phyloP scores from a whole-genome alignment of 2,888 invertebrate species.

The Tipula vernalis region DNA sequence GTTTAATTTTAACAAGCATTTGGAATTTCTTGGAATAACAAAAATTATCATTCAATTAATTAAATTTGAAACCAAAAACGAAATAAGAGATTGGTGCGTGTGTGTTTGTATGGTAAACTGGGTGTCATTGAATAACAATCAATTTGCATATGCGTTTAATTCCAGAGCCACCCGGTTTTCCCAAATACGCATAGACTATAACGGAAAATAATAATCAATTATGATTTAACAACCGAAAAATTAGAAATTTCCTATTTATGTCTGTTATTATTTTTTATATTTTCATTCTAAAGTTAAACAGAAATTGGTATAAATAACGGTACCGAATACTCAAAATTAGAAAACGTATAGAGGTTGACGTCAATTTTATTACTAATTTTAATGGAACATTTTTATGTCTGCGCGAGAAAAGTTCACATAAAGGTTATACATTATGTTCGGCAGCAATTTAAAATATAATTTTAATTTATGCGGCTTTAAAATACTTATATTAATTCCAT shows the following conservation, averaged over 20 bases:
- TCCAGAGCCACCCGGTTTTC: neutral
- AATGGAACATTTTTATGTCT: no score
- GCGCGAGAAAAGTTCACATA: no score
- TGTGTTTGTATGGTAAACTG: neutral
- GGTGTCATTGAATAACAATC: neutral
- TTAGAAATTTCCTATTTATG: neutral
- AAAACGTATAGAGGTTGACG: neutral
- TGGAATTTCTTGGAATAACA: neutral
- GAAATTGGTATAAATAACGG: neutral
- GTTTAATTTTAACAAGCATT: neutral
- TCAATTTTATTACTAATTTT: neutral
- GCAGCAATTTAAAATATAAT: no score
- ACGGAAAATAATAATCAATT: neutral
- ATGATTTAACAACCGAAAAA: neutral
- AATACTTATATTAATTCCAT: no score
- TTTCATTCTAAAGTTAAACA: neutral
- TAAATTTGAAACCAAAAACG: neutral
- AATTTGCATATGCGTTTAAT: neutral
- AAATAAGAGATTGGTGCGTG: neutral
- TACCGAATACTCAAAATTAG: neutral
- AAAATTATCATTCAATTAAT: neutral
- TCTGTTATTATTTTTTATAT: neutral
- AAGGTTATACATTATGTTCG: no score
- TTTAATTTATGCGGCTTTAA: neutral
- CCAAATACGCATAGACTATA: neutral